Conservation (phyloP, 1,140 invertebrate species). For the Galleria mellonella region DNA sequence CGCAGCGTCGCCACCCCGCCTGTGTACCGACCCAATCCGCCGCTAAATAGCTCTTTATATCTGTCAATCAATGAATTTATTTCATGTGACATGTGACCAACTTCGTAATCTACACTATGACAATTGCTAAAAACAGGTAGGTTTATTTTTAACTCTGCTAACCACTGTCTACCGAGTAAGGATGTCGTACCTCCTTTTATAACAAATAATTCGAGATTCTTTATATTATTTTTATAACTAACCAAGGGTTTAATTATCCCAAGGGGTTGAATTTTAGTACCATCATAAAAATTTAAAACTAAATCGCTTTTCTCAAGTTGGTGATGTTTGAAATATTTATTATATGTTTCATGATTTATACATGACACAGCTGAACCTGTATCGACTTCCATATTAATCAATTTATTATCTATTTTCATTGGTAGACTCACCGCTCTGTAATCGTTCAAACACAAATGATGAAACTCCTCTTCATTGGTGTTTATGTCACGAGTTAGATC, state of each 20-base stretch:
- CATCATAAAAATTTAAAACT: slow-evolving; percentile 14
- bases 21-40: slow-evolving; percentile 22
- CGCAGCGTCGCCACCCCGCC: slow-evolving; percentile 16
- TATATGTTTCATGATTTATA: slow-evolving; percentile 8
- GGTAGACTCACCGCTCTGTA: slow-evolving; percentile 9
- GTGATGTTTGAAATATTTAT: slow-evolving; percentile 3
- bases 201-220: slow-evolving; percentile 11
- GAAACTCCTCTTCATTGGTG: background rate
- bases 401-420: slow-evolving; percentile 1
- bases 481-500: background rate
- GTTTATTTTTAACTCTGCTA: slow-evolving; percentile 7
- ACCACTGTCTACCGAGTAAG: slow-evolving; percentile 12
- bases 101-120: background rate
- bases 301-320: background rate
- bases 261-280: slow-evolving; percentile 1
- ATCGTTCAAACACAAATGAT: slow-evolving; percentile 1
- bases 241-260: slow-evolving; percentile 6
- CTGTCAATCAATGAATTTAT: background rate
- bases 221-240: background rate
- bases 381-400: slow-evolving; percentile 10
- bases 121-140: background rate
- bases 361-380: slow-evolving; percentile 9
- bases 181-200: slow-evolving; percentile 8
- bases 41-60: slow-evolving; percentile 22
- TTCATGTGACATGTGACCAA: background rate